Evolutionary conservation across 2,888 invertebrate genomes (phyloP).

Genomic region (Geotrupes spiniger): DNA sequence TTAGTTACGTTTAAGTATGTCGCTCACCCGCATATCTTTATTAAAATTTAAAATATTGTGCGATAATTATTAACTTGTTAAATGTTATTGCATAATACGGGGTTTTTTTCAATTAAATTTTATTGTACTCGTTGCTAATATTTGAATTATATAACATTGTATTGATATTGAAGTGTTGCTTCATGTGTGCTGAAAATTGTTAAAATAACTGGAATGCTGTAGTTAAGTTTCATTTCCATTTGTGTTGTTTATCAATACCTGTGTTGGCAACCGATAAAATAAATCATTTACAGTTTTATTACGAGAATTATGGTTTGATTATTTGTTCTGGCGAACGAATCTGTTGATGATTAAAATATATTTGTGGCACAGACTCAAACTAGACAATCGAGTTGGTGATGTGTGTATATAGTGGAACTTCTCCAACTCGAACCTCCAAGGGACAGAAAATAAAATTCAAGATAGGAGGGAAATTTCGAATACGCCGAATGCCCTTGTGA

Average conservation of each 20-base stretch:
- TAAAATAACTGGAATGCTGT: conserved; percentile 19
- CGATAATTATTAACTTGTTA: conserved; percentile 22
- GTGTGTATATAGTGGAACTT: too few species aligned
- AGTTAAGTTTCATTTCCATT: conserved; percentile 23
- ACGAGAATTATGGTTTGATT: conserved; percentile 4
- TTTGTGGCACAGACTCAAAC: too few species aligned
- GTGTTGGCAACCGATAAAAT: conserved; percentile 25
- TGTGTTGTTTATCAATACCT: conserved; percentile 15
- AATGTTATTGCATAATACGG: conserved; percentile 21
- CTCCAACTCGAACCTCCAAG: too few species aligned
- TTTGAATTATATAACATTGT: conserved; percentile 19
- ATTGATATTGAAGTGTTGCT: conserved; percentile 16
- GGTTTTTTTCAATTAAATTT: conserved; percentile 22
- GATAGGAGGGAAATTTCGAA: too few species aligned
- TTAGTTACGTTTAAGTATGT: conserved; percentile 16
- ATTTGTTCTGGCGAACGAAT: too few species aligned
- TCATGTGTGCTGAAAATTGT: conserved; percentile 19
- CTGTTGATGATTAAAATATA: too few species aligned
- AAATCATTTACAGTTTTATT: conserved; percentile 29
- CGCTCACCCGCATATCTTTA: conserved; percentile 17
- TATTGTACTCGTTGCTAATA: conserved; percentile 23
- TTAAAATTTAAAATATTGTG: conserved; percentile 15
- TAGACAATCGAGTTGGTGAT: too few species aligned
- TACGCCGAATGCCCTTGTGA: too few species aligned
- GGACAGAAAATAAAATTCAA: too few species aligned